Evolutionary conservation across 2,113 vertebrate species (phyloP), one percentile per base, ranked within the genome.

Genomic region (Polypterus senegalus): DNA sequence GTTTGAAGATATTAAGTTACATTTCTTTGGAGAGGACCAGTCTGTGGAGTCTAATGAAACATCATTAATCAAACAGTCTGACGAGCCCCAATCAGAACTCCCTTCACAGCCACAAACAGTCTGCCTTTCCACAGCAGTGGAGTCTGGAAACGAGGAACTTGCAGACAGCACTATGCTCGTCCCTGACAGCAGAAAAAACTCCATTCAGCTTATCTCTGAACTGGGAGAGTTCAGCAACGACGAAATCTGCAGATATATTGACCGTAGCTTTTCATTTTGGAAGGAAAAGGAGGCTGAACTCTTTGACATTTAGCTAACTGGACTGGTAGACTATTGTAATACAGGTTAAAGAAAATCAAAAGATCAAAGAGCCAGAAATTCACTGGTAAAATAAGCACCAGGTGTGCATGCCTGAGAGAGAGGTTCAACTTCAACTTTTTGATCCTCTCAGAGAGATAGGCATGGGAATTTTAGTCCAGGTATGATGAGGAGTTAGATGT

Each of bases 231-330:
- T 97, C 74, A 94, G 91, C 63, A 92, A 92, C 46, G 92, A 97
- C 66, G 92, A 96, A 53, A 90, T 98, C 68, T 97, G 93, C 68
- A 82, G 86, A 66, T 98, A 95, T 70, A 98, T 98, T 3, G 93
- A 98, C 67, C 85, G 91, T 44, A 99, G 95, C 73, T 99, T 99
- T 79, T 92, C 93, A 60, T 98, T 98, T 75, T 98, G 96, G 94
- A 98, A 98, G 76, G 91, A 95, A 81, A 95, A 92, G 69, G 94
- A 98, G 72, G 89, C 90, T 0, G 91, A 95, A 66, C 77, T 97
- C 67, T 94, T 92, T 57, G 89, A 94, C 71, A 89, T 90, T 65
- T 97, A 82, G 92, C 47, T 53, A 7, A 7, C 49, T 51, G 9
- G 9, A 27, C 27, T 27, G 27, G 27, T 27, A 27, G 27, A 27